These are phyloP conservation scores for Pachypeltis micranthus DNA, from an alignment of 1,140 invertebrate species.

Conservation along the genomic window DNA sequence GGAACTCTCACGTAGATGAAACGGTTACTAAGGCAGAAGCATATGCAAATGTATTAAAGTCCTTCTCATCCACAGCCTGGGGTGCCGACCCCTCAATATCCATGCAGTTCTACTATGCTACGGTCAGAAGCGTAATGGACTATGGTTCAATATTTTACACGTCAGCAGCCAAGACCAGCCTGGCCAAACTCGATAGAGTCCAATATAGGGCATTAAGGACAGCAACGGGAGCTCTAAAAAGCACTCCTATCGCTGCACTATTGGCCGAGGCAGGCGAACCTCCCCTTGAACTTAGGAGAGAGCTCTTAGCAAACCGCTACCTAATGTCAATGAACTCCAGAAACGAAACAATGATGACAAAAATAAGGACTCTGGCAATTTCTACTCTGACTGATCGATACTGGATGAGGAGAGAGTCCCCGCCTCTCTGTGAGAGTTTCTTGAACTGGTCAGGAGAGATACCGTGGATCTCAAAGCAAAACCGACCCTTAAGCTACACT, in stretches of 20 bases:
- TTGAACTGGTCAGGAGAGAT: background rate
- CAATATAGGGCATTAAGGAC: background rate
- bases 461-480: background rate
- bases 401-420: background rate
- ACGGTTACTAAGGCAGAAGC: background rate
- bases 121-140: background rate
- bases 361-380: background rate
- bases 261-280: background rate
- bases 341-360: background rate
- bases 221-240: background rate
- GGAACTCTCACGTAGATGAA: background rate
- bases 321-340: background rate
- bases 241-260: background rate
- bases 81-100: background rate
- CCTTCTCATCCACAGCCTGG: background rate
- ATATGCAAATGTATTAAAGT: constrained; percentile 1
- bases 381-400: background rate
- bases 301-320: background rate
- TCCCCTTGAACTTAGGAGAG: background rate
- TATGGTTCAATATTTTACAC: background rate
- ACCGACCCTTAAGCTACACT: background rate
- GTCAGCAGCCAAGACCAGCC: background rate
- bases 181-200: background rate
- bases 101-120: background rate
- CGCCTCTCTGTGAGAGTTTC: background rate